Conservation (phyloP, 2,113 vertebrate genomes). For the Nesoenas mayeri region DNA sequence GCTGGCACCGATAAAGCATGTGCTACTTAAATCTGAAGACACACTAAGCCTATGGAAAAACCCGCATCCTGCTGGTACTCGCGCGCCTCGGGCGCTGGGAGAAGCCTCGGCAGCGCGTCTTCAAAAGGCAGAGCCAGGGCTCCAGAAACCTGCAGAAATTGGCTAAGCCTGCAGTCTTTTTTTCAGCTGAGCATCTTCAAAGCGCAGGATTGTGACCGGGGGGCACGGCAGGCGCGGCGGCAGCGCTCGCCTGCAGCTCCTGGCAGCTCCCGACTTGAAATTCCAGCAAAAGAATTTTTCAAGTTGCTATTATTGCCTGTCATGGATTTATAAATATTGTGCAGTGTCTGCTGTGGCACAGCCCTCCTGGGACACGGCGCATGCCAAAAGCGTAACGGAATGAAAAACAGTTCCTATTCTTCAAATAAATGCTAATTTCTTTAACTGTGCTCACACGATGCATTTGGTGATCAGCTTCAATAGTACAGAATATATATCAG, state of each 20-base stretch:
- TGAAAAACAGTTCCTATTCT: conserved; percentile 88
- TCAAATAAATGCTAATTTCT: conserved; percentile 98
- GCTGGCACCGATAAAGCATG: conserved; percentile 76
- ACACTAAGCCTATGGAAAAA: conserved; percentile 68
- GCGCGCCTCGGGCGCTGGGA: conserved; percentile 78
- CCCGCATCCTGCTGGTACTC: conserved; percentile 79
- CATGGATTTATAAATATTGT: conserved; percentile 88
- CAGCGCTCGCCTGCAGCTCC: conserved; percentile 77
- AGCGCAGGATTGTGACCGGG: conserved; percentile 85
- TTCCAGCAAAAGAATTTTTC: conserved; percentile 85
- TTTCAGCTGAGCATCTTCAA: conserved; percentile 81
- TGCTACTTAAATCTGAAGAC: conserved; percentile 78
- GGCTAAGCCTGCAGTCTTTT: conserved; percentile 85
- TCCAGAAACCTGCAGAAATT: conserved; percentile 86
- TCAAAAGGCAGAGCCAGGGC: conserved; percentile 87
- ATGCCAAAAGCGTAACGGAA: conserved; percentile 91
- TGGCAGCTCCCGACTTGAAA: conserved; percentile 84
- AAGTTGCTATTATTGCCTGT: conserved; percentile 91
- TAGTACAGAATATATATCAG: conserved; percentile 83
- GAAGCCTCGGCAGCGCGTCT: conserved; percentile 84
- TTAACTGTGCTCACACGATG: conserved; percentile 90
- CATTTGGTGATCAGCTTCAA: conserved; percentile 90
- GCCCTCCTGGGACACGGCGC: conserved; percentile 84
- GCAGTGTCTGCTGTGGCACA: conserved; percentile 78
- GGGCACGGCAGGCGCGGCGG: conserved; percentile 88